These are phyloP conservation scores for Pogonognathellus flavescens DNA, from an alignment of 1,140 invertebrate genomes.

Conservation along the genomic window DNA sequence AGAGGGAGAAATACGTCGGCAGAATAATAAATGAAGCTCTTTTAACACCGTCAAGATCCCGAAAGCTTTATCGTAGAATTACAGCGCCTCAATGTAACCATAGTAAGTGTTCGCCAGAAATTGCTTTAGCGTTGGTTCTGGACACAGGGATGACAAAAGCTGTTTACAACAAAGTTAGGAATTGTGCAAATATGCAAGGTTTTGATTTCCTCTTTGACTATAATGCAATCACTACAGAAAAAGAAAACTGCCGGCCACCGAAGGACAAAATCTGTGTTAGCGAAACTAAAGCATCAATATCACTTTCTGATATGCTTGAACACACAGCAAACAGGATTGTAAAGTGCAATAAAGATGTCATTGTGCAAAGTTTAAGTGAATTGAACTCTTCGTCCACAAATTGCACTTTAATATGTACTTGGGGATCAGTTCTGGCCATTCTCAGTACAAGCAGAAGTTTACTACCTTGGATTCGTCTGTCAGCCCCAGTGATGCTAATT, in stretches of 20 bases:
- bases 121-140: neutral
- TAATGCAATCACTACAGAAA: neutral
- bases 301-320: neutral
- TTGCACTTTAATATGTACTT: too few species aligned
- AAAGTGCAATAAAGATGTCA: too few species aligned
- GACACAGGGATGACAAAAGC: neutral
- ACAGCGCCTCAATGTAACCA: neutral
- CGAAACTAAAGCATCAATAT: neutral
- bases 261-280: neutral
- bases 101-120: neutral
- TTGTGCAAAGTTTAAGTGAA: too few species aligned
- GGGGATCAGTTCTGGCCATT: too few species aligned
- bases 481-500: neutral
- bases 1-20: neutral
- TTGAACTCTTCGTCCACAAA: too few species aligned
- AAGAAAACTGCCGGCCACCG: neutral
- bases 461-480: too few species aligned
- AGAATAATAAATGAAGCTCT: neutral
- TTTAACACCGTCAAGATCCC: neutral
- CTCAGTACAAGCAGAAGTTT: too few species aligned
- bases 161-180: neutral
- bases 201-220: neutral
- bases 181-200: neutral
- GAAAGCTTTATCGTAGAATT: neutral
- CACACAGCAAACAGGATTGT: neutral